Evolutionary conservation across 2,888 invertebrate genomes (phyloP).

Genomic region (Drosophila ustulata): DNA sequence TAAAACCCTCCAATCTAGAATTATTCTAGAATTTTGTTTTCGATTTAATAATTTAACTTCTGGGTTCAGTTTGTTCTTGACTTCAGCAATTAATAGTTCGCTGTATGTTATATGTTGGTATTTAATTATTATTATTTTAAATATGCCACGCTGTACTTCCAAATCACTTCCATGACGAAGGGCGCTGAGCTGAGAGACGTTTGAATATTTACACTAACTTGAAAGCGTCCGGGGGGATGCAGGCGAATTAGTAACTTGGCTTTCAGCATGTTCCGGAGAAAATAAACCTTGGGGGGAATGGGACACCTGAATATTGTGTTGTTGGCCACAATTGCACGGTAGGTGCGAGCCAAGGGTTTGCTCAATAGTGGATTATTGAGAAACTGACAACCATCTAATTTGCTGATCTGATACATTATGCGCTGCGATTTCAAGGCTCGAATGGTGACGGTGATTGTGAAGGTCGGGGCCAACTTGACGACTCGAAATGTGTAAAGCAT

Average conservation of each 20-base stretch:
- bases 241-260: slow-evolving; percentile 5
- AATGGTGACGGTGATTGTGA: slow-evolving; percentile 21
- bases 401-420: slow-evolving; percentile 19
- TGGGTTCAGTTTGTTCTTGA: too few species aligned
- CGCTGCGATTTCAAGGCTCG: slow-evolving; percentile 10
- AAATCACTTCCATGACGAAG: slow-evolving; percentile 36
- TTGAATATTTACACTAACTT: background rate
- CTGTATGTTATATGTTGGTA: too few species aligned
- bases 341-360: slow-evolving; percentile 11
- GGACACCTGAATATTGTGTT: slow-evolving; percentile 34
- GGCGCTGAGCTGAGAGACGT: slow-evolving; percentile 3
- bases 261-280: slow-evolving; percentile 21
- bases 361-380: slow-evolving; percentile 34
- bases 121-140: too few species aligned
- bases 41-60: too few species aligned
- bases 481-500: slow-evolving; percentile 32
- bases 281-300: slow-evolving; percentile 35
- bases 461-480: slow-evolving; percentile 2
- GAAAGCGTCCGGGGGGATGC: slow-evolving; percentile 40
- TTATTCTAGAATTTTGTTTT: too few species aligned
- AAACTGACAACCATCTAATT: slow-evolving; percentile 46
- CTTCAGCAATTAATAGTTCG: too few species aligned
- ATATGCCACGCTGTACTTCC: slow-evolving; percentile 22
- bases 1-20: too few species aligned
- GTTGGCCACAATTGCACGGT: slow-evolving; percentile 24